A percentile compares a stretch with the other conserved stretches of the same genome.
Conservation (phyloP, 2,113 vertebrate genomes). For the Eurypyga helias region DNA sequence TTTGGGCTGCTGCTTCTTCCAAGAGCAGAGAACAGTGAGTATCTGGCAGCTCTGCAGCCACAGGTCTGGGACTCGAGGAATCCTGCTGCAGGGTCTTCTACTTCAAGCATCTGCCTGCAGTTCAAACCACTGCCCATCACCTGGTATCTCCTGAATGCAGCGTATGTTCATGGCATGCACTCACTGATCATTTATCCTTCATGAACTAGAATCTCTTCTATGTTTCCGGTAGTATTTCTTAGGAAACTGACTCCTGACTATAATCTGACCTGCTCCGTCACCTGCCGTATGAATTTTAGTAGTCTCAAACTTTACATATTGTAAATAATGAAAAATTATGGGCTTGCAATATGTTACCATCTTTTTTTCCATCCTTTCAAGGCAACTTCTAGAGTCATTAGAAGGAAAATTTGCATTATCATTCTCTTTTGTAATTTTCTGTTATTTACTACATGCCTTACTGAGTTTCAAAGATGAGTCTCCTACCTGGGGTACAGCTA, state of each 20-base stretch:
- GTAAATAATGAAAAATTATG: background rate
- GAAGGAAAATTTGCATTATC: background rate
- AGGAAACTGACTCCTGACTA: background rate
- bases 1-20: background rate
- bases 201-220: background rate
- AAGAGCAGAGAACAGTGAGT: background rate
- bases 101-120: background rate
- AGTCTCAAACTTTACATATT: background rate
- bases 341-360: background rate
- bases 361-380: background rate
- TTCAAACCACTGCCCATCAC: background rate
- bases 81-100: accelerated
- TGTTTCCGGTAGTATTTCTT: background rate
- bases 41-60: background rate
- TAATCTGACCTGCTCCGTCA: background rate
- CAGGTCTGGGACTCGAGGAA: background rate
- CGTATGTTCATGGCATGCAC: background rate
- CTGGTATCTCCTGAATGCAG: background rate
- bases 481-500: background rate
- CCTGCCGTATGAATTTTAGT: background rate
- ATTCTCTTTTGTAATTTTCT: background rate
- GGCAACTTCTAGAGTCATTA: background rate
- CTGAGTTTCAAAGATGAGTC: background rate
- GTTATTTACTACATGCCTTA: background rate
- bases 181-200: background rate